These are phyloP conservation scores for Brachionus angularis DNA, from an alignment of 1,140 invertebrate species.

Conservation along the genomic window DNA sequence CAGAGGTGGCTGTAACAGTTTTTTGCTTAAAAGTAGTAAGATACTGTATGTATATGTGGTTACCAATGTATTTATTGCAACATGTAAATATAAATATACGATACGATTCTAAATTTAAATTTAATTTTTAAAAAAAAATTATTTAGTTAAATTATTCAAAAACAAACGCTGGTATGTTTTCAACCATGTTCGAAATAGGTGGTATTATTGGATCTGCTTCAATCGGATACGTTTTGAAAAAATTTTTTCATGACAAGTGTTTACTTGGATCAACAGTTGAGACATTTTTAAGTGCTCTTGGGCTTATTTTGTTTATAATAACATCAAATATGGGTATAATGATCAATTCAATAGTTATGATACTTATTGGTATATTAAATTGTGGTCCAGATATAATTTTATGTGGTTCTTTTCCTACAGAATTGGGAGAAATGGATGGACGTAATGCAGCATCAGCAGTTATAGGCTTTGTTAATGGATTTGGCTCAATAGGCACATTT, in stretches of 20 bases:
- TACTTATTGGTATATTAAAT: slow-evolving; percentile 60
- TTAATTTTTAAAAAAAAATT: slow-evolving; percentile 45
- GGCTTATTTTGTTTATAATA: slow-evolving; percentile 57
- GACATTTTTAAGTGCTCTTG: slow-evolving; percentile 53
- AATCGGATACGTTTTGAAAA: slow-evolving; percentile 55
- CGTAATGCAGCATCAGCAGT: slow-evolving; percentile 59
- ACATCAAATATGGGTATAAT: slow-evolving; percentile 57
- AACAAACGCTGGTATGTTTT: slow-evolving; percentile 59
- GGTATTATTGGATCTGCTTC: slow-evolving; percentile 59
- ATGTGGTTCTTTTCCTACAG: slow-evolving; percentile 59
- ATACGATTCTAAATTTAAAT: neutral
- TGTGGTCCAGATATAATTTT: slow-evolving; percentile 62
- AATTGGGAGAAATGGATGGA: slow-evolving; percentile 60
- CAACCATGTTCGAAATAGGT: slow-evolving; percentile 62
- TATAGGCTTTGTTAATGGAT: slow-evolving; percentile 59
- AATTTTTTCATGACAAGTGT: slow-evolving; percentile 54
- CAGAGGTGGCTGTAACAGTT: slow-evolving; percentile 60
- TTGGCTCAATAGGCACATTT: slow-evolving; percentile 61
- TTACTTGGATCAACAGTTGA: slow-evolving; percentile 58
- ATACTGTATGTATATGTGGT: slow-evolving; percentile 63
- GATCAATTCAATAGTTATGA: slow-evolving; percentile 58
- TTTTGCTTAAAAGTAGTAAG: slow-evolving; percentile 62
- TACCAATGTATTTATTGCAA: slow-evolving; percentile 61
- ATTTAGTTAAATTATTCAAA: slow-evolving; percentile 57
- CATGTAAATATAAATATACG: slow-evolving; percentile 47